Percentiles rank a stretch among this genome's conserved stretches.
Conservation (phyloP, 2,797 vertebrate species). For the Lepidocolaptes lacrymiger region DNA sequence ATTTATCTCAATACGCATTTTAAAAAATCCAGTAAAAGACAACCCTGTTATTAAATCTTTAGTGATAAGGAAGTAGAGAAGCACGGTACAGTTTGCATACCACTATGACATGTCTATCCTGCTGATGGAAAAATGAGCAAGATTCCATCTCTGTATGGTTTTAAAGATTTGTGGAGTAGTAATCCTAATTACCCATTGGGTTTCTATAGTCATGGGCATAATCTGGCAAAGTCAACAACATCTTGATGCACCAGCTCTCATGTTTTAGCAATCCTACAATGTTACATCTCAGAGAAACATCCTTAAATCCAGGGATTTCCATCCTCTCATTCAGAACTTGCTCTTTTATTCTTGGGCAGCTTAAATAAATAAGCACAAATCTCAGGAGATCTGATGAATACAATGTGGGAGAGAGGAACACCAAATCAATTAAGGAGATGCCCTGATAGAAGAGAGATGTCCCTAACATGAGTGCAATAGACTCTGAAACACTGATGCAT, state of each 20-base stretch:
- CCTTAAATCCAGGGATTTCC: not conserved
- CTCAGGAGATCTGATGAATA: not conserved
- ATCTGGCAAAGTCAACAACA: not conserved
- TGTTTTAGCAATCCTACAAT: not conserved
- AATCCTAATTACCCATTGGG: not conserved
- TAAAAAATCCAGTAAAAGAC: not conserved
- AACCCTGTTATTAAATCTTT: not conserved
- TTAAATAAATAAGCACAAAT: conserved; percentile 15
- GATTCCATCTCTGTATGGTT: not conserved
- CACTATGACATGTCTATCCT: not conserved
- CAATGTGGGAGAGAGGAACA: not conserved
- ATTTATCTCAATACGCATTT: not conserved
- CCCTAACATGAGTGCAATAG: not conserved
- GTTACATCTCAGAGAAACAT: not conserved
- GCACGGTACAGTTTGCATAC: not conserved
- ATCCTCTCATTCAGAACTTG: not conserved
- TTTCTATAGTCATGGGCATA: not conserved
- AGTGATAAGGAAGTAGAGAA: not conserved
- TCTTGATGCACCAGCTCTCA: not conserved
- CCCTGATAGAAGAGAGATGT: not conserved
- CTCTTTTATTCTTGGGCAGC: not conserved
- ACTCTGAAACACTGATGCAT: not conserved
- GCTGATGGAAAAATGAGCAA: not conserved
- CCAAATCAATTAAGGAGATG: not conserved
- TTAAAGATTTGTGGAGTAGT: not conserved